Evolutionary conservation across 2,797 vertebrate genomes (phyloP).

Genomic region (Danio jaintianensis): DNA sequence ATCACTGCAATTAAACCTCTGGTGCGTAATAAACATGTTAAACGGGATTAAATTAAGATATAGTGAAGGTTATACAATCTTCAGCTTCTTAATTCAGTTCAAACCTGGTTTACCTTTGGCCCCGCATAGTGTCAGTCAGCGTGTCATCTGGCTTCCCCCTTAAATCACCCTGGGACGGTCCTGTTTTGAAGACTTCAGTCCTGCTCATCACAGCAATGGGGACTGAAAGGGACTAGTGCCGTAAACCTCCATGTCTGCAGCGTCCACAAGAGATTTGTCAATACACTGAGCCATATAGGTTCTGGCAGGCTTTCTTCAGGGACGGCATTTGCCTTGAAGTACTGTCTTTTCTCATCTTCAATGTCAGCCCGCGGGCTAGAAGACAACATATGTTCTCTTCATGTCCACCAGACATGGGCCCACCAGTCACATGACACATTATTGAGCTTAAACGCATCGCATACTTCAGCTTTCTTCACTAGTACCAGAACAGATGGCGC

Average conservation of each 20-base stretch:
- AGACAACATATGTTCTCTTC: conserved; percentile 98
- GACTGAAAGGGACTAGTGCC: conserved; percentile 48
- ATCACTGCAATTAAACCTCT: conserved; percentile 53
- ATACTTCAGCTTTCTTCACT: conserved; percentile 64
- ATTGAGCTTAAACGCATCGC: conserved; percentile 65
- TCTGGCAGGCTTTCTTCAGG: conserved; percentile 94
- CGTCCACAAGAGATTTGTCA: conserved; percentile 95
- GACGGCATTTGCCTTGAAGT: conserved; percentile 98
- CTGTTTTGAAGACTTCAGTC: conserved; percentile 55
- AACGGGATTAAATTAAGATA: conserved; percentile 16
- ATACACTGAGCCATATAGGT: conserved; percentile 88
- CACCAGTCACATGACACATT: conserved; percentile 80
- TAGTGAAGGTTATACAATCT: neutral
- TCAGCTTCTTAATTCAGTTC: conserved; percentile 57
- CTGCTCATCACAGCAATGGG: conserved; percentile 41
- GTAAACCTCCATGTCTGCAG: conserved; percentile 66
- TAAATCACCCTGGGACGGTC: conserved; percentile 22
- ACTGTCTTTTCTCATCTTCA: conserved; percentile 97
- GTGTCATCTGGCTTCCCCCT: conserved; percentile 9
- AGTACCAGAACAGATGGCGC: conserved; percentile 90
- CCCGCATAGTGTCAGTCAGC: neutral
- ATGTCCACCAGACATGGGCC: conserved; percentile 94
- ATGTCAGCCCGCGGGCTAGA: conserved; percentile 95
- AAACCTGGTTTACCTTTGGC: conserved; percentile 21
- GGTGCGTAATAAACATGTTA: conserved; percentile 41